Evolutionary conservation across 2,797 vertebrate species (phyloP).

Genomic region (Ptychadena robeensis): DNA sequence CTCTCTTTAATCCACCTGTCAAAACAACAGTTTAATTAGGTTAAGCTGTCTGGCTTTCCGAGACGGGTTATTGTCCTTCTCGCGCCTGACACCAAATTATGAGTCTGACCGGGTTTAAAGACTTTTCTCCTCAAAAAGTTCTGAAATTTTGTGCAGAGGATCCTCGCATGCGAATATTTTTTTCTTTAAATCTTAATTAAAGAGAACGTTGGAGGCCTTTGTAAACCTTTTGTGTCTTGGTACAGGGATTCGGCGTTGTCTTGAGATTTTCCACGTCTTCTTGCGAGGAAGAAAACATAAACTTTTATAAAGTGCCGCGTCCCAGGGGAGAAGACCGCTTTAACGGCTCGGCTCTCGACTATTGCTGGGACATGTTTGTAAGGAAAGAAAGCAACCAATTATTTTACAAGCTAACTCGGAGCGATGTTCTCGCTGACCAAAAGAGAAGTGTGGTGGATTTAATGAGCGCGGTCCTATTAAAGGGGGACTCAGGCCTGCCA

Average conservation of each 20-base stretch:
- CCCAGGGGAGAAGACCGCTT: slow-evolving; percentile 11
- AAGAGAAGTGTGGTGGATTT: not conserved
- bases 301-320: slow-evolving; percentile 5
- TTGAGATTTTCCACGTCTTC: not conserved
- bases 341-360: not conserved
- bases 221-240: not conserved
- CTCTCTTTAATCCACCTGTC: slow-evolving; percentile 73
- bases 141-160: not conserved
- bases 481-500: not conserved
- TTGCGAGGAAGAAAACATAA: slow-evolving; percentile 23
- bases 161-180: not conserved
- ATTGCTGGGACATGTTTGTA: slow-evolving; percentile 57
- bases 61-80: slow-evolving; percentile 72
- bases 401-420: slow-evolving; percentile 60
- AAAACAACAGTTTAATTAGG: slow-evolving; percentile 78
- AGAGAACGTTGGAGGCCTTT: not conserved
- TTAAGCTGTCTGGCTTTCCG: slow-evolving; percentile 76
- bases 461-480: not conserved
- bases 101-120: slow-evolving; percentile 72
- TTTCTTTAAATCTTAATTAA: slow-evolving; percentile 12
- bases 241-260: not conserved
- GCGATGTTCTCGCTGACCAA: not conserved
- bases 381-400: slow-evolving; percentile 73
- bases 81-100: slow-evolving; percentile 74
- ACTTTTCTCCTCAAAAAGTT: slow-evolving; percentile 12